These are phyloP conservation scores for Argyrosomus japonicus DNA, from an alignment of 2,113 vertebrate genomes.

Conservation along the genomic window DNA sequence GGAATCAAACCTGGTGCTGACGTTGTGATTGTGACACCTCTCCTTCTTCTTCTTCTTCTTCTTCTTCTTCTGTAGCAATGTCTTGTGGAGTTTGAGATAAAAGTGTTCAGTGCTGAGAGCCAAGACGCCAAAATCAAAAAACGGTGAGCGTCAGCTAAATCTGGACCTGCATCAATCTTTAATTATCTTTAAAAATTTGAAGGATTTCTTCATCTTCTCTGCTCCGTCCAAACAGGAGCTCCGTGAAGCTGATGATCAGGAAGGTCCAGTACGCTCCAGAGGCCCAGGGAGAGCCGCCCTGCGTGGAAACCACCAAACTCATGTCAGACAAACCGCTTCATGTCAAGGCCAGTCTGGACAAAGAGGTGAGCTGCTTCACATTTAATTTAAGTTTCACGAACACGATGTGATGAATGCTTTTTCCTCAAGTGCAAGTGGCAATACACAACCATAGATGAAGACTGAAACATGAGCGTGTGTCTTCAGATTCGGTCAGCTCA, in stretches of 20 bases:
- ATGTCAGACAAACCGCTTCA: constrained; percentile 93
- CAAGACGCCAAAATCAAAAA: constrained; percentile 88
- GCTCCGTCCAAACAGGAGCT: constrained; percentile 82
- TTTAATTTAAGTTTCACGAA: neutral
- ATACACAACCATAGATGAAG: no score
- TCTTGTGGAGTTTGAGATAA: constrained; percentile 95
- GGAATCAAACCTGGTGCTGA: neutral
- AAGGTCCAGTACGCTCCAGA: constrained; percentile 93
- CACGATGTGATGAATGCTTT: neutral
- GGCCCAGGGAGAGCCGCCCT: constrained; percentile 82
- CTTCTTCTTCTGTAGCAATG: constrained; percentile 86
- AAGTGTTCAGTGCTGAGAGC: constrained; percentile 89
- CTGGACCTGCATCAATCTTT: neutral
- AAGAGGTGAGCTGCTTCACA: constrained; percentile 85
- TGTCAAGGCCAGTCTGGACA: constrained; percentile 89
- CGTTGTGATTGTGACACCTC: neutral
- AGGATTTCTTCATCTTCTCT: neutral
- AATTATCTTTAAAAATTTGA: neutral
- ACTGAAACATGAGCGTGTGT: no score
- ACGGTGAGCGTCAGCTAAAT: constrained; percentile 65
- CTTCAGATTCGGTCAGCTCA: neutral
- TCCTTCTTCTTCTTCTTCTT: neutral
- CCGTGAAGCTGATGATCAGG: constrained; percentile 89
- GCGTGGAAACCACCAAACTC: constrained; percentile 85
- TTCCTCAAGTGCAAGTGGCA: neutral